These are phyloP conservation scores for Dunckerocampus dactyliophorus DNA, from an alignment of 2,113 vertebrate species.

Conservation along the genomic window DNA sequence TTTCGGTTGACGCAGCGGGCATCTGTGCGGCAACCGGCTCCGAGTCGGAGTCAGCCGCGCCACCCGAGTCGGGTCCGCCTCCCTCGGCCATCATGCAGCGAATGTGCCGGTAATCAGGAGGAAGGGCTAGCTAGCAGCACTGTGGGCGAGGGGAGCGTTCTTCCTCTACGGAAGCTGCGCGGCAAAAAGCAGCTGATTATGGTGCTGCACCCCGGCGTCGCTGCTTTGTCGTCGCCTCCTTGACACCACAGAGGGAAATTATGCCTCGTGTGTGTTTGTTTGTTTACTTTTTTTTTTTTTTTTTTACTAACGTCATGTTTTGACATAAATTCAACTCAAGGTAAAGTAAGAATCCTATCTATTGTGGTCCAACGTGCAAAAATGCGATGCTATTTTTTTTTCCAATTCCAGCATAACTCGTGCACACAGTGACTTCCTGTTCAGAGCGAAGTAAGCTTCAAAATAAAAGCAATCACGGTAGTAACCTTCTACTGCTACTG, in stretches of 20 bases:
- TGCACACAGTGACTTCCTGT: too few relatives aligned
- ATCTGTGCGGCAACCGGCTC: slow-evolving; percentile 72
- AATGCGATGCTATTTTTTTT: too few relatives aligned
- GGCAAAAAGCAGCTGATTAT: background rate
- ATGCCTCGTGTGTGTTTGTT: background rate
- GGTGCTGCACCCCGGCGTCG: background rate
- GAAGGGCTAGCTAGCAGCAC: slow-evolving; percentile 43
- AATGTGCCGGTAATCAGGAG: slow-evolving; percentile 65
- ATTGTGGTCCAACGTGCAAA: background rate
- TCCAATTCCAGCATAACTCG: too few relatives aligned
- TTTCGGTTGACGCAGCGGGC: slow-evolving; percentile 70
- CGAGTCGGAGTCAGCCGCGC: slow-evolving; percentile 72
- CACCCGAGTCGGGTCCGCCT: slow-evolving; percentile 79
- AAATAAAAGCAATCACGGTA: too few relatives aligned
- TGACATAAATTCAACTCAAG: background rate
- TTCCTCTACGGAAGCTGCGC: slow-evolving; percentile 24
- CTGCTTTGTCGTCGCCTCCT: background rate
- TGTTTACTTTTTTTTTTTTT: background rate
- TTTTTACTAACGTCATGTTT: background rate
- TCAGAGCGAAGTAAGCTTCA: too few relatives aligned
- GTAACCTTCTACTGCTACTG: too few relatives aligned
- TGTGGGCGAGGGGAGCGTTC: slow-evolving; percentile 18
- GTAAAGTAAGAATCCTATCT: background rate
- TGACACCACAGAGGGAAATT: background rate
- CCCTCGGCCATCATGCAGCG: slow-evolving; percentile 79